Conservation (phyloP, 2,113 vertebrate species). For the Clupea harengus region DNA sequence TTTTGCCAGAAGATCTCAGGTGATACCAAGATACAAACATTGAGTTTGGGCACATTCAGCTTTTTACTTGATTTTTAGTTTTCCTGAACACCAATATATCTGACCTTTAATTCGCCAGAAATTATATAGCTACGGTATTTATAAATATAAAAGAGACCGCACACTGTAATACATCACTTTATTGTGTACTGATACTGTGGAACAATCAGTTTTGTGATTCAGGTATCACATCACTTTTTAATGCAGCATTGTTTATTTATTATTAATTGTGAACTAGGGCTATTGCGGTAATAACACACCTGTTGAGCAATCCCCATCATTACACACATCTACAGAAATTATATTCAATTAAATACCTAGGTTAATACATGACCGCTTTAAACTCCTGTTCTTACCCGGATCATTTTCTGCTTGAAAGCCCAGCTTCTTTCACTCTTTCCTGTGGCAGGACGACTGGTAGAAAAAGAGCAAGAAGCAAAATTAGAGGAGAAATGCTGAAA, state of each 20-base stretch:
- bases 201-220: not conserved
- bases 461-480: not conserved
- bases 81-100: too few relatives aligned
- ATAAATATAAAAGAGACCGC: not conserved
- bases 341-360: not conserved
- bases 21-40: not conserved
- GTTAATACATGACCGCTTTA: not conserved
- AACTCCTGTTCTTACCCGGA: not conserved
- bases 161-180: not conserved
- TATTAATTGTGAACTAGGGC: not conserved
- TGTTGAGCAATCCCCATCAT: not conserved
- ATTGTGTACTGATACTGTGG: not conserved
- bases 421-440: not conserved
- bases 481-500: not conserved
- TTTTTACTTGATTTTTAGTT: too few relatives aligned
- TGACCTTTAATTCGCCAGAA: too few relatives aligned
- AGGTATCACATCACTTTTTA: not conserved
- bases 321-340: not conserved
- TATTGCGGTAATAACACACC: not conserved
- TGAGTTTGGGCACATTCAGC: too few relatives aligned
- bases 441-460: not conserved
- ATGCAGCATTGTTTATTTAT: not conserved
- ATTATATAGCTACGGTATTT: not conserved
- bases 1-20: not conserved
- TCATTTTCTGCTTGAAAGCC: not conserved